Evolutionary conservation across 2,888 invertebrate genomes (phyloP), one percentile per base, ranked within the genome.

Genomic region (Camptogramma bilineatum): DNA sequence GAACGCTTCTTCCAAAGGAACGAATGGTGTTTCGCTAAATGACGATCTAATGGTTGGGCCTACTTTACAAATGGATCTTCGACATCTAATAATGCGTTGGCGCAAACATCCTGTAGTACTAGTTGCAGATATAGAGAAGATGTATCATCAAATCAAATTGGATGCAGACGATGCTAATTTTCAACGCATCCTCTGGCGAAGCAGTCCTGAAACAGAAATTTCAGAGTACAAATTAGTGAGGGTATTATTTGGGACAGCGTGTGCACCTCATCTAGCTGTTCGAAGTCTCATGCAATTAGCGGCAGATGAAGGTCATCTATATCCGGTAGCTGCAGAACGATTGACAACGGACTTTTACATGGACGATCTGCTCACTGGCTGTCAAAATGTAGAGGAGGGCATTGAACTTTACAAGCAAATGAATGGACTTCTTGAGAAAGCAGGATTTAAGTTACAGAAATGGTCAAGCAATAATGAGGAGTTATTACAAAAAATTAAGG

Each of bases 281-380:
- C 8, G 21, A 13, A 47, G 9, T 19, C 47, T 47, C 7, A 19
- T 21, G 47, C 75, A 74, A 57, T n/a, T 77, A 0, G 73, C 76
- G 0, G 18, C 61, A 8, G 75, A 78, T 56, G 75, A 78, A 54
- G 63, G 68, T 0, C 4, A 39, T 4, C 10, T 54, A 0, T 68
- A 52, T 24, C 42, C 53, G n/a, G 44, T 16, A n/a, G 21, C 24
- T 44, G 53, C 19, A 53, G 10, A 47, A 1, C 42, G n/a, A 16
- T 19, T 53, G 2, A 44, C 13, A 21, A 9, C 10, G 5, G 69
- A 69, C 31, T 75, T 72, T 18, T 74, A 74, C 34, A 65, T 73
- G 59, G 74, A 77, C 52, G 74, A 76, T 34, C 50, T 74, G 2
- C 59, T 74, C 52, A 62, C 65, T 0, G 71, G 75, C 0, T 62